Conservation (phyloP, 2,888 invertebrate genomes). For the Lycocerus yunnanus region DNA sequence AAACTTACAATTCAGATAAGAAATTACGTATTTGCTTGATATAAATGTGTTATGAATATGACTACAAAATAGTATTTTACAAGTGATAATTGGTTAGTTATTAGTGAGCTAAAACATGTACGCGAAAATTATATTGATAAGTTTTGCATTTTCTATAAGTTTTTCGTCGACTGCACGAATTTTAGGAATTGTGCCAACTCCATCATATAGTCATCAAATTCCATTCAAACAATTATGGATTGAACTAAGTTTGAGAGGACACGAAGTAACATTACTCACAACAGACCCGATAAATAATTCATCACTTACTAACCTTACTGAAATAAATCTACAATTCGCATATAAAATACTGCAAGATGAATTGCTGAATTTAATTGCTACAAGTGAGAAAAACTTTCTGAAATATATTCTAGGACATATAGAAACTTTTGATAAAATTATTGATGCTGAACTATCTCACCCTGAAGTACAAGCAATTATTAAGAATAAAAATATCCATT, state of each 20-base stretch:
- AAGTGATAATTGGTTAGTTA: background rate
- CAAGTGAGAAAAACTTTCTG: background rate
- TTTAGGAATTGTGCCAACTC: slow-evolving; percentile 52
- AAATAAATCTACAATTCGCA: slow-evolving; percentile 49
- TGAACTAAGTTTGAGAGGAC: slow-evolving; percentile 55
- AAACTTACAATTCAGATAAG: background rate
- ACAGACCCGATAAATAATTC: slow-evolving; percentile 52
- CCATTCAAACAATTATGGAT: slow-evolving; percentile 54
- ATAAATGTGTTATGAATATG: no score
- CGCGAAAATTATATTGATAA: background rate
- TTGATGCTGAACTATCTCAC: background rate
- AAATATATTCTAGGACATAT: background rate
- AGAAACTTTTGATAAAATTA: background rate
- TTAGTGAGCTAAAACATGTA: background rate
- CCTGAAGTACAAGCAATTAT: background rate
- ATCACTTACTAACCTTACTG: slow-evolving; percentile 48
- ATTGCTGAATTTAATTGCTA: background rate
- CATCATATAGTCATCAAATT: slow-evolving; percentile 58
- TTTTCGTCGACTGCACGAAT: slow-evolving; percentile 42
- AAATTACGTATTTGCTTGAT: background rate
- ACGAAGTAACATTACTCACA: slow-evolving; percentile 56
- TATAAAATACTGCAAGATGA: background rate
- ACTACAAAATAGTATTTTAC: no score
- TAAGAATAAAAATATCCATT: background rate
- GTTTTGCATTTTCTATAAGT: background rate